phyloP scores from a whole-genome alignment of 2,888 invertebrate species.

The Chrysina gloriosa region DNA sequence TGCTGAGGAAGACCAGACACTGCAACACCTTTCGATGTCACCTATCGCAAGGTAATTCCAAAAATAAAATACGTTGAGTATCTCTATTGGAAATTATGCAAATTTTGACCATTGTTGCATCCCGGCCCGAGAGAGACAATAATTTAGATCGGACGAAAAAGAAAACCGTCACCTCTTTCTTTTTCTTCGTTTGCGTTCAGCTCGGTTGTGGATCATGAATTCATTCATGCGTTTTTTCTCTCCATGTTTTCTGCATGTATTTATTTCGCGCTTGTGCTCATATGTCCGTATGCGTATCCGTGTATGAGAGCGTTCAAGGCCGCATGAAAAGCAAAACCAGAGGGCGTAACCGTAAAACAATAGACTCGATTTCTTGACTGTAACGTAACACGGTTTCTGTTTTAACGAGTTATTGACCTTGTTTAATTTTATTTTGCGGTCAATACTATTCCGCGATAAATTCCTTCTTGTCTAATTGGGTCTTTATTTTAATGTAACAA shows the following conservation, averaged over 20 bases:
- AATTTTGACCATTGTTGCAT: slow-evolving; percentile 12
- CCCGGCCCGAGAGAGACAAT: not conserved
- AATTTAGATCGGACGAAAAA: slow-evolving; percentile 14
- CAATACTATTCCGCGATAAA: not conserved
- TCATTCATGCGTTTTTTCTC: slow-evolving; percentile 31
- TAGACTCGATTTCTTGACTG: slow-evolving; percentile 40
- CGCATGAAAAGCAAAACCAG: slow-evolving; percentile 35
- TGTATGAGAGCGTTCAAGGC: slow-evolving; percentile 29
- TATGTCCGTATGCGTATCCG: not conserved
- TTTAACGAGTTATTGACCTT: slow-evolving; percentile 36
- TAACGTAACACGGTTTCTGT: slow-evolving; percentile 32
- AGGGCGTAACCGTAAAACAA: slow-evolving; percentile 43
- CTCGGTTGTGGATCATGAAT: slow-evolving; percentile 30
- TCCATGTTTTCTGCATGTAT: slow-evolving; percentile 21
- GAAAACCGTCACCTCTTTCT: slow-evolving; percentile 9
- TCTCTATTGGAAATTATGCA: slow-evolving; percentile 33
- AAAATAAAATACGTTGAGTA: too few relatives aligned
- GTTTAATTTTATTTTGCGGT: slow-evolving; percentile 31
- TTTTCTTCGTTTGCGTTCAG: slow-evolving; percentile 10
- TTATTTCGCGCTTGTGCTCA: slow-evolving; percentile 21
- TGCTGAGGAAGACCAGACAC: too few relatives aligned
- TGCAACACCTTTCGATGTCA: too few relatives aligned
- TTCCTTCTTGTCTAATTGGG: slow-evolving; percentile 4
- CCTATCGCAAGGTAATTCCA: too few relatives aligned
- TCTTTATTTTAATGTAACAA: not conserved